Base-by-base conservation (phyloP, 2,888 invertebrate species). In the Parapristionchus giblindavisi region DNA sequence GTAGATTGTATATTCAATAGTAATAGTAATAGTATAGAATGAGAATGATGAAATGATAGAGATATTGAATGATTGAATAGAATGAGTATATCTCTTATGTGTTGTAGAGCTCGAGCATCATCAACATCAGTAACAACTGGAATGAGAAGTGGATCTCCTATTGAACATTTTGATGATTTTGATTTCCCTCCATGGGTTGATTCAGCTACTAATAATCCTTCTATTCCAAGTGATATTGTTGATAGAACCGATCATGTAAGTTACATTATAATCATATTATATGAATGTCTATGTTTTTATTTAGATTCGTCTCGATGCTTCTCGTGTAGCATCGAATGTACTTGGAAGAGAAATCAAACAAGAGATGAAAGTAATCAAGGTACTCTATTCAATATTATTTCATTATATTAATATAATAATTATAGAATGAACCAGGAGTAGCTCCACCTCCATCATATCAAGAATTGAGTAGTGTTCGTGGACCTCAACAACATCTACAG, bases 181-280 rank as follows among this genome's bases (percentile, higher is more conserved):
- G 84, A 85, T n/a, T 85, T 85, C 76, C 86, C 87, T 54, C 77
- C 83, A 8, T 85, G 85, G 85, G 79, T 83, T 43, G 80, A 80
- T 27, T 76, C 76, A 14, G 60, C 78, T 4, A 66, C 48, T 17
- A 66, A 72, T 29, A 76, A 75, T 24, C 75, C 75, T 2, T 75
- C 43, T 68, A 80, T 81, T 71, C 83, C 82, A 24, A 78, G 70
- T 54, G 83, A 83, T 72, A 82, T 83, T 73, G 77, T 84, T 36
- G 83, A 82, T 52, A 76, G 83, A 51, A 84, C 82, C 34, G 80
- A 81, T 76, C 80, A 82, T 77, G 78, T 83, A 32, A 68, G 68
- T 8, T n/a, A 6, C 32, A 32, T 17, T n/a, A n/a, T n/a, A n/a
- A n/a, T n/a, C n/a, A n/a, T n/a, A n/a, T n/a, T n/a, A n/a, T n/a